Conservation (phyloP, 2,888 invertebrate species). For the Alviniconcha strummeri region DNA sequence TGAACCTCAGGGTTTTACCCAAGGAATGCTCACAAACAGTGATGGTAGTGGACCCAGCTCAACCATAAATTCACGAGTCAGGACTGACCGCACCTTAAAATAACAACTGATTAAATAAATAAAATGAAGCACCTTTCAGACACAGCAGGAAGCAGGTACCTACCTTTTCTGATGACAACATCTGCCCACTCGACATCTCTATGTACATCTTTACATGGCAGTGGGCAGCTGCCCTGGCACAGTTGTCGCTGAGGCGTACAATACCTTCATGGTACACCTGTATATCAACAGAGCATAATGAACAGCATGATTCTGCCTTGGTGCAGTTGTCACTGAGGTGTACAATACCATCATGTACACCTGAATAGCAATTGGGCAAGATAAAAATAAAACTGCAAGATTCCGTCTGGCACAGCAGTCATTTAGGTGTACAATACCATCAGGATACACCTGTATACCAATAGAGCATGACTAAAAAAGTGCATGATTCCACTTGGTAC, state of each 20-base stretch:
- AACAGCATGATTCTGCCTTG: no score
- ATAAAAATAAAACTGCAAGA: no score
- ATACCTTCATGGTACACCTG: constrained; percentile 90
- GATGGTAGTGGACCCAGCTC: no score
- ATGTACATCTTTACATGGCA: constrained; percentile 83
- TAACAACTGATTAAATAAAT: no score
- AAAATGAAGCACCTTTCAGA: no score
- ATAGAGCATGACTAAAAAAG: neutral
- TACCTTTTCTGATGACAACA: constrained; percentile 87
- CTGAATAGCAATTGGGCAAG: constrained; percentile 47
- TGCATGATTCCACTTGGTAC: no score
- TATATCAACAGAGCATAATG: constrained; percentile 4
- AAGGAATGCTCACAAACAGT: no score
- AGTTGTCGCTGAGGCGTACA: constrained; percentile 86
- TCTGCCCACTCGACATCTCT: constrained; percentile 89
- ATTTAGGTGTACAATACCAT: neutral
- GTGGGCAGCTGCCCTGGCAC: constrained; percentile 85
- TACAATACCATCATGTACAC: constrained; percentile 91
- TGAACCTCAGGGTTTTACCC: no score
- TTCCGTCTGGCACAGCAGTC: neutral
- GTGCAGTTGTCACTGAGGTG: constrained; percentile 90
- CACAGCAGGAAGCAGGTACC: neutral
- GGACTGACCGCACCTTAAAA: no score
- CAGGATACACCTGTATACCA: neutral
- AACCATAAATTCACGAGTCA: no score